A percentile compares a stretch with the other conserved stretches of the same genome.
Conservation (phyloP, 2,888 invertebrate genomes). For the Argyra leucocephala region DNA sequence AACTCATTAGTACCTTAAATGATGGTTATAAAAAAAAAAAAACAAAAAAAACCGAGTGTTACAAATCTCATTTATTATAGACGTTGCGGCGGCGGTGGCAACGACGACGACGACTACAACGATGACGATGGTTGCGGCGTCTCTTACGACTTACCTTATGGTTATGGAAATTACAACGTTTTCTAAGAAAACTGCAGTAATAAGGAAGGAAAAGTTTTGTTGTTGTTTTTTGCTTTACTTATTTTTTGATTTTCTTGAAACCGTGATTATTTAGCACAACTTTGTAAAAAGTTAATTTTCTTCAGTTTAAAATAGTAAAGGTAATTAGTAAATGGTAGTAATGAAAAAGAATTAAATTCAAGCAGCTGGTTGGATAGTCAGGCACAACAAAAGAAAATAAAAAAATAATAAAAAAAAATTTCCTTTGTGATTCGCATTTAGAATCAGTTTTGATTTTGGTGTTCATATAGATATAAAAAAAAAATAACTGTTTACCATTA, state of each 20-base stretch:
- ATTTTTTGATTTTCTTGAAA: not conserved
- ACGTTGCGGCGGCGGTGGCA: not conserved
- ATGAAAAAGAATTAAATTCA: not conserved
- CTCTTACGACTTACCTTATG: no score
- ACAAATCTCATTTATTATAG: not conserved
- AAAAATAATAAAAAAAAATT: not conserved
- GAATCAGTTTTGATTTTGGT: no score
- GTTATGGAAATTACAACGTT: no score
- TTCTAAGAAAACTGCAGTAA: no score
- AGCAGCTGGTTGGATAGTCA: no score
- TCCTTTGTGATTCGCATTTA: not conserved
- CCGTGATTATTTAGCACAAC: not conserved
- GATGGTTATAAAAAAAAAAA: not conserved
- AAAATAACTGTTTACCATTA: no score
- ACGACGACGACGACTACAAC: no score
- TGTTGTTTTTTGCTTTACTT: not conserved
- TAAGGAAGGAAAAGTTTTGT: not conserved
- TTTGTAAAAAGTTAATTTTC: not conserved
- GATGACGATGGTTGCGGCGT: no score
- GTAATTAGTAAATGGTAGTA: not conserved
- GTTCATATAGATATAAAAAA: no score
- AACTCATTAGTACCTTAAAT: not conserved
- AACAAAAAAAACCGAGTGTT: no score
- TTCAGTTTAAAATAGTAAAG: not conserved
- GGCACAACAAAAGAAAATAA: no score